Conservation (phyloP, 2,888 invertebrate species). For the Slavum lentiscoides region DNA sequence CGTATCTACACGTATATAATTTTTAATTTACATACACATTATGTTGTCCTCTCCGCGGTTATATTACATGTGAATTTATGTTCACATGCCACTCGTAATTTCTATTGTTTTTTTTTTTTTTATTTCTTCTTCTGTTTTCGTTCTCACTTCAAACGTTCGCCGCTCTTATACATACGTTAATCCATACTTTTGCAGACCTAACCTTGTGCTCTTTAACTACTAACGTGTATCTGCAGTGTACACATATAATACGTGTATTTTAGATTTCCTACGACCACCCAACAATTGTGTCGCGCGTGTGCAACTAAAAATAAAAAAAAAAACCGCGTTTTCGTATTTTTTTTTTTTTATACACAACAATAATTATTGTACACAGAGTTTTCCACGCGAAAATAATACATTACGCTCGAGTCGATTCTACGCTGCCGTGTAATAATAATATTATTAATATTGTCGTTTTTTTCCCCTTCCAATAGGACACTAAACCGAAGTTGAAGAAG, state of each 20-base stretch:
- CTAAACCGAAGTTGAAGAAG: not conserved
- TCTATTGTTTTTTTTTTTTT: constrained; percentile 26
- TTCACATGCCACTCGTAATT: constrained; percentile 34
- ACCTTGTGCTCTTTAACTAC: constrained; percentile 45
- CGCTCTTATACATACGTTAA: constrained; percentile 17
- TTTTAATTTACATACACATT: no score
- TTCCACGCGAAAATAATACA: no score
- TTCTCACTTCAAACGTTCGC: not conserved
- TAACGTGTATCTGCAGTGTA: not conserved
- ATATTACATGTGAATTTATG: not conserved
- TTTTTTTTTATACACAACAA: not conserved
- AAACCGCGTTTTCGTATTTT: no score
- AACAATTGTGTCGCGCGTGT: constrained; percentile 17
- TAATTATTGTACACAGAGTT: not conserved
- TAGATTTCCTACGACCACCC: not conserved
- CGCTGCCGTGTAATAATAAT: no score
- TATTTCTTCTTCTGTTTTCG: not conserved
- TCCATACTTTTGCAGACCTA: constrained; percentile 17
- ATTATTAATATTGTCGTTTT: not conserved
- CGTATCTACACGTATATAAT: no score
- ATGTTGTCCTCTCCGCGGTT: no score
- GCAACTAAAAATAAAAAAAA: not conserved
- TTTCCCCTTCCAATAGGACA: not conserved
- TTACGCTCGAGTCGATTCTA: no score
- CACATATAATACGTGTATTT: no score